Conservation (phyloP, 2,113 vertebrate genomes). For the Petroica traversi region DNA sequence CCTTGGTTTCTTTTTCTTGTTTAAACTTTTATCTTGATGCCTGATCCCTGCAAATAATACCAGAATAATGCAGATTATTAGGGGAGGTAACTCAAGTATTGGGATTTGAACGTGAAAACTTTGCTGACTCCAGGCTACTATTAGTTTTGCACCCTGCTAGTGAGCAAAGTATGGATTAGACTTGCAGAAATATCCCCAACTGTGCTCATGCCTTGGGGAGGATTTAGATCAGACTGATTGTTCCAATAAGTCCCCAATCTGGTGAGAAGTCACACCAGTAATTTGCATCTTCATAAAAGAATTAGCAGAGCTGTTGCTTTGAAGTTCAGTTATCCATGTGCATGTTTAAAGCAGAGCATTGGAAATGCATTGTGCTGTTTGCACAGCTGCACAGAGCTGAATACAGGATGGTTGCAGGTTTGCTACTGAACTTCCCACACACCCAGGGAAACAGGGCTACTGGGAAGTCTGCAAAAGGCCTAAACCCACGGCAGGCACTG, state of each 20-base stretch:
- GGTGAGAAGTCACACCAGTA: constrained; percentile 46
- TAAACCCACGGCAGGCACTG: neutral
- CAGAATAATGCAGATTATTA: neutral
- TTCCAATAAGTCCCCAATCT: constrained; percentile 42
- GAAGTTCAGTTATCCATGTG: constrained; percentile 52
- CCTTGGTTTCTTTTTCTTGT: neutral
- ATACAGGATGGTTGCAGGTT: constrained; percentile 11
- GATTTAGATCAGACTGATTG: constrained; percentile 36
- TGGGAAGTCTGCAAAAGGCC: neutral
- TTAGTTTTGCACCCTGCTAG: neutral
- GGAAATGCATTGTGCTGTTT: constrained; percentile 21
- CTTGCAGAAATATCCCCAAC: neutral
- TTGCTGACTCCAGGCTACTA: constrained; percentile 12
- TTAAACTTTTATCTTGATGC: neutral
- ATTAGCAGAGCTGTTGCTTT: constrained; percentile 37
- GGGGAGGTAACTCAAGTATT: neutral
- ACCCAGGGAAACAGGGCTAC: neutral
- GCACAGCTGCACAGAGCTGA: constrained; percentile 45
- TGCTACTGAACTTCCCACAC: neutral
- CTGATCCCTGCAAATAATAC: neutral
- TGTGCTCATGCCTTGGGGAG: neutral
- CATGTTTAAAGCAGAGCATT: constrained; percentile 28
- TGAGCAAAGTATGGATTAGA: constrained; percentile 11
- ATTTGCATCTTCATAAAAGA: constrained; percentile 71
- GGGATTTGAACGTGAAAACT: neutral